Evolutionary conservation across 2,113 vertebrate genomes (phyloP).

Genomic region (Periophthalmus modestus): DNA sequence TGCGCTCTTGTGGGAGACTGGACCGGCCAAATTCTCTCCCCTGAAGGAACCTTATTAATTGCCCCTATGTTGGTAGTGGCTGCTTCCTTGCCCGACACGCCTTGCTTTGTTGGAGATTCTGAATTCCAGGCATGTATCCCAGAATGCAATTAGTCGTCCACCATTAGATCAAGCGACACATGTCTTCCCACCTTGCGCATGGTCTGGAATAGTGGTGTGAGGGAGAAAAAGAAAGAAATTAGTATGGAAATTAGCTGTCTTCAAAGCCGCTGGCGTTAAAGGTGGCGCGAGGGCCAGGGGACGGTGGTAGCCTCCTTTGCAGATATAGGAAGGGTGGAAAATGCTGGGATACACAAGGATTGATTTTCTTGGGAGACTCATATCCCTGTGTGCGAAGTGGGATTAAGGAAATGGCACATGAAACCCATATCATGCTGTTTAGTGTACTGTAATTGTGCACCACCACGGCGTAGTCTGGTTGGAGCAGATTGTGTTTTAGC

Average conservation of each 20-base stretch:
- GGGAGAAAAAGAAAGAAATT: slow-evolving; percentile 75
- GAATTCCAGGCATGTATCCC: slow-evolving; percentile 72
- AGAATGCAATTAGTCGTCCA: slow-evolving; percentile 77
- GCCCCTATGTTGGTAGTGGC: slow-evolving; percentile 57
- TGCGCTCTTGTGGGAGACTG: slow-evolving; percentile 56
- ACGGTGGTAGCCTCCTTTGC: slow-evolving; percentile 69
- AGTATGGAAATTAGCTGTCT: slow-evolving; percentile 81
- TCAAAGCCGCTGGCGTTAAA: slow-evolving; percentile 74
- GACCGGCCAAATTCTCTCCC: slow-evolving; percentile 64
- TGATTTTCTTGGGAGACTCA: slow-evolving; percentile 70
- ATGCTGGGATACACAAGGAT: slow-evolving; percentile 62
- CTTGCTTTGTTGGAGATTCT: slow-evolving; percentile 57
- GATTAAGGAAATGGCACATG: slow-evolving; percentile 78
- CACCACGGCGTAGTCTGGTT: slow-evolving; percentile 58
- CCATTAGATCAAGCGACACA: slow-evolving; percentile 75
- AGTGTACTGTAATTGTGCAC: slow-evolving; percentile 73
- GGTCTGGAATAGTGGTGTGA: slow-evolving; percentile 65
- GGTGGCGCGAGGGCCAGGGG: slow-evolving; percentile 70
- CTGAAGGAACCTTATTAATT: slow-evolving; percentile 75
- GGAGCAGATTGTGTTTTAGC: slow-evolving; percentile 68
- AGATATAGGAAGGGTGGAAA: slow-evolving; percentile 65
- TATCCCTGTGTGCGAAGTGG: slow-evolving; percentile 65
- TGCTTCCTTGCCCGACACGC: slow-evolving; percentile 56
- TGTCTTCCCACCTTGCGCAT: slow-evolving; percentile 61
- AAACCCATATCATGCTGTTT: slow-evolving; percentile 72